A percentile compares a stretch with the other conserved stretches of the same genome.
phyloP scores from a whole-genome alignment of 2,113 vertebrate genomes.

The Ailurus styani region DNA sequence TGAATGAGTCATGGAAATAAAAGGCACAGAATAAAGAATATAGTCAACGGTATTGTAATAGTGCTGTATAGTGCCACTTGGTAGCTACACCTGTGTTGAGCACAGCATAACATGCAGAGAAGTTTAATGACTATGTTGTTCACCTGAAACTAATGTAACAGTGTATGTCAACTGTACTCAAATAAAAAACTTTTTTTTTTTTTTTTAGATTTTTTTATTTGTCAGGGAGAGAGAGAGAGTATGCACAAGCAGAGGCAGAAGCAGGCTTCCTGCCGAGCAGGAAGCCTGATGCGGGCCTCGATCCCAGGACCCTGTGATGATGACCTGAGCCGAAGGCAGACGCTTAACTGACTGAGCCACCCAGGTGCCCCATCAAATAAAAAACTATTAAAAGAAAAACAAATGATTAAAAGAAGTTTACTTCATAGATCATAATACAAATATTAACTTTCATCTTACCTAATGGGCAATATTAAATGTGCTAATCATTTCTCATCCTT shows the following conservation, averaged over 20 bases:
- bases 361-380: no score
- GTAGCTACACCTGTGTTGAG: not conserved
- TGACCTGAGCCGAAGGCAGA: no score
- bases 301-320: no score
- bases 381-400: no score
- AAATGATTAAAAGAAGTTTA: not conserved
- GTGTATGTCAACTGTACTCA: not conserved
- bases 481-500: not conserved
- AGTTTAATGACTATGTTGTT: not conserved
- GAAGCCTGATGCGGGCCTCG: no score
- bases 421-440: not conserved
- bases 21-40: not conserved
- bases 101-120: not conserved
- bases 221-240: no score
- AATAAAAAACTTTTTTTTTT: no score
- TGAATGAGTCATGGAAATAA: not conserved
- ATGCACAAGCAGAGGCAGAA: no score
- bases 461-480: not conserved
- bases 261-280: no score
- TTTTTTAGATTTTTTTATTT: no score
- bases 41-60: not conserved
- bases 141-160: not conserved
- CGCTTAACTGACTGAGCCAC: no score
- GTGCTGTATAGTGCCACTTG: not conserved
- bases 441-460: not conserved